Conservation (phyloP, 1,140 invertebrate genomes). For the Drosophila teissieri region DNA sequence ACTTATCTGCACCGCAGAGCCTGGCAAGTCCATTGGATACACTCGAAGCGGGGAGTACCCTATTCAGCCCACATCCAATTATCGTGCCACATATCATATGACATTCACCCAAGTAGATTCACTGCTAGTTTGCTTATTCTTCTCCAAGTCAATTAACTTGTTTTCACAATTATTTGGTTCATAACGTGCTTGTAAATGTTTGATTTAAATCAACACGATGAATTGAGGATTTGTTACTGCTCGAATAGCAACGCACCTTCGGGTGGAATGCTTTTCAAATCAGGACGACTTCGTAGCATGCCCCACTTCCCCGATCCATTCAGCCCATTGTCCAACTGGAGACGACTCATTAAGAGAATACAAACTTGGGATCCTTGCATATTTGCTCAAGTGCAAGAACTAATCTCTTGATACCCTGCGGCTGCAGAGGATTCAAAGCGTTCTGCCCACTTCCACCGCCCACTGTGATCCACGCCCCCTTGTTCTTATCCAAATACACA, state of each 20-base stretch:
- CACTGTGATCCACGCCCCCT: neutral
- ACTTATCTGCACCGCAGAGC: constrained; percentile 35
- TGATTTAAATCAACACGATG: too few species aligned
- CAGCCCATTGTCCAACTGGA: constrained; percentile 18
- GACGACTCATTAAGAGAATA: constrained; percentile 49
- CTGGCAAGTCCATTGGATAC: neutral
- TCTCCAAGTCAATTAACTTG: too few species aligned
- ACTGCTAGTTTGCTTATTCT: too few species aligned
- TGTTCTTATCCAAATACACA: constrained; percentile 26
- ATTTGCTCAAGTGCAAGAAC: constrained; percentile 54
- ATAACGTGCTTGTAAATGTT: too few species aligned
- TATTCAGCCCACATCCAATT: neutral
- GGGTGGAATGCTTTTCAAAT: neutral
- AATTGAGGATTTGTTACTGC: too few species aligned
- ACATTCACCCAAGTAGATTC: too few species aligned
- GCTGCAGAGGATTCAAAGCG: constrained; percentile 49
- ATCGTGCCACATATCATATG: too few species aligned
- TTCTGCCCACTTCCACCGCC: constrained; percentile 21
- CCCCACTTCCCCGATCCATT: constrained; percentile 1
- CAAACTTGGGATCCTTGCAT: constrained; percentile 55
- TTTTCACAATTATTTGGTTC: too few species aligned
- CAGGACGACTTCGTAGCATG: neutral
- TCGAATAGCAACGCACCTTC: neutral
- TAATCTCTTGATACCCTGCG: constrained; percentile 38
- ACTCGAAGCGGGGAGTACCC: constrained; percentile 11